phyloP scores from a whole-genome alignment of 2,113 vertebrate genomes.

The Cricetomys ansorgei region DNA sequence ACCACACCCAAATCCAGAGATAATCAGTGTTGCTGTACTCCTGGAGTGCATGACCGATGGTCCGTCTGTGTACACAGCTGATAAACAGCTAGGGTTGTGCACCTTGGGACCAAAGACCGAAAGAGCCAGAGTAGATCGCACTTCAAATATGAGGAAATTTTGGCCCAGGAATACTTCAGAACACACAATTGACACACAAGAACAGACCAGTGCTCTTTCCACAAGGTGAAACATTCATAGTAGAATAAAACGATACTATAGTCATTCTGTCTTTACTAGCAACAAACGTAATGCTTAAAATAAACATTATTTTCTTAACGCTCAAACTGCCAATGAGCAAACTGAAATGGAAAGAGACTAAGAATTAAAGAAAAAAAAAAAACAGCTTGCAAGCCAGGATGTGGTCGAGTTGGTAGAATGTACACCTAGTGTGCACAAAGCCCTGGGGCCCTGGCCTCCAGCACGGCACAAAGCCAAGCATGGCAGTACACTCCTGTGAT shows the following conservation, averaged over 20 bases:
- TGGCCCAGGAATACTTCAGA: not conserved
- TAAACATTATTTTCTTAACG: not conserved
- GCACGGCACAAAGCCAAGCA: not conserved
- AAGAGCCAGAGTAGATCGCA: not conserved
- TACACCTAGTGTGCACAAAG: too few species aligned
- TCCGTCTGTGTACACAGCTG: not conserved
- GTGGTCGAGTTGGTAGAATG: not conserved
- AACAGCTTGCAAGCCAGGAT: not conserved
- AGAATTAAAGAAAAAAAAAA: not conserved
- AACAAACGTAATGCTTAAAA: constrained; percentile 19
- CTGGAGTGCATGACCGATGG: too few species aligned
- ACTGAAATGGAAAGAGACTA: not conserved
- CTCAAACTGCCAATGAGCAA: not conserved
- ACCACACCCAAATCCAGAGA: not conserved
- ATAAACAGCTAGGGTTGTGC: not conserved
- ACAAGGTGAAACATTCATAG: not conserved
- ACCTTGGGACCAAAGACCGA: not conserved
- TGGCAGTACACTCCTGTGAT: too few species aligned
- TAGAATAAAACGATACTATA: not conserved
- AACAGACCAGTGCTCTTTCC: not conserved
- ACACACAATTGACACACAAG: not conserved
- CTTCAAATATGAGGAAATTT: not conserved
- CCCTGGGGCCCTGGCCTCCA: not conserved
- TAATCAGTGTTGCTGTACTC: not conserved
- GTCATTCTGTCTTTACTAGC: not conserved